A percentile compares a stretch with the other conserved stretches of the same genome.
Evolutionary conservation across 2,113 vertebrate genomes (phyloP).

Genomic region (Clupea harengus): DNA sequence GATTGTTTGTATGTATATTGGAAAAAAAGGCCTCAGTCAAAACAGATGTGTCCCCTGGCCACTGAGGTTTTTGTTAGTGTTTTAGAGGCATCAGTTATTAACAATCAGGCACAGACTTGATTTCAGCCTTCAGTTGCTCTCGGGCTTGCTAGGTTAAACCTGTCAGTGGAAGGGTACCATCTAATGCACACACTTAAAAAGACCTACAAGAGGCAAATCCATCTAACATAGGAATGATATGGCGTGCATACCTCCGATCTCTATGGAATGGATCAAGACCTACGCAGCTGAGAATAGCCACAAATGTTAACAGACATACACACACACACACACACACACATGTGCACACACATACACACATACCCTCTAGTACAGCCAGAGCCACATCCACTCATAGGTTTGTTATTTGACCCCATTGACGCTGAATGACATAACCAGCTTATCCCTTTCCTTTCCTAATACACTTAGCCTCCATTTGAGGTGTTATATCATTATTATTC

Average conservation of each 20-base stretch:
- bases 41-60: slow-evolving; percentile 57
- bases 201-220: slow-evolving; percentile 61
- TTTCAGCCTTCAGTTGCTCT: slow-evolving; percentile 56
- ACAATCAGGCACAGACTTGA: slow-evolving; percentile 39
- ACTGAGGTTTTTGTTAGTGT: slow-evolving; percentile 50
- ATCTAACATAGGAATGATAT: slow-evolving; percentile 65
- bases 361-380: slow-evolving; percentile 12
- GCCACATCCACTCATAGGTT: slow-evolving; percentile 39
- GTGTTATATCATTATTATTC: slow-evolving; percentile 32
- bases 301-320: slow-evolving; percentile 29
- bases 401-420: slow-evolving; percentile 45
- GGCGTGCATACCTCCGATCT: slow-evolving; percentile 54
- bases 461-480: slow-evolving; percentile 38
- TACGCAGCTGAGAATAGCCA: slow-evolving; percentile 43
- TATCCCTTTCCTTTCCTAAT: slow-evolving; percentile 49
- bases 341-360: slow-evolving; percentile 38
- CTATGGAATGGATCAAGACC: slow-evolving; percentile 62
- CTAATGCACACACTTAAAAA: slow-evolving; percentile 60
- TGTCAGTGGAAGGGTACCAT: slow-evolving; percentile 61
- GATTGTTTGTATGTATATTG: slow-evolving; percentile 55
- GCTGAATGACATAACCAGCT: slow-evolving; percentile 47
- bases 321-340: slow-evolving; percentile 28
- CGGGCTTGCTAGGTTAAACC: slow-evolving; percentile 39
- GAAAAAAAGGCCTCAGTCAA: slow-evolving; percentile 65
- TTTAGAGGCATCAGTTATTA: slow-evolving; percentile 56